Evolutionary conservation across 2,888 invertebrate genomes (phyloP), one percentile per base, ranked within the genome.

Genomic region (Apamea monoglypha): DNA sequence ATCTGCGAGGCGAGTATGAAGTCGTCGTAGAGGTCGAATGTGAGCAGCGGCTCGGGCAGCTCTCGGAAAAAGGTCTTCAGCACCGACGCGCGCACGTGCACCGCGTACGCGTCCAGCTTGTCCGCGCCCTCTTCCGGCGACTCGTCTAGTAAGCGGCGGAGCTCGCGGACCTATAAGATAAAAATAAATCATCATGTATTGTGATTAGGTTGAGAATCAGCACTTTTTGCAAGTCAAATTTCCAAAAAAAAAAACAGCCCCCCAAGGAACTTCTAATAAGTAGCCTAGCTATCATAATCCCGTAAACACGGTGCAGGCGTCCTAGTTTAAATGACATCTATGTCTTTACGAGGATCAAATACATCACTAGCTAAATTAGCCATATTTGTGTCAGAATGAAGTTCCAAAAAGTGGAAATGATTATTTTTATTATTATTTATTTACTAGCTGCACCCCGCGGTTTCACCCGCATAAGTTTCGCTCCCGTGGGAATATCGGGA

Each of bases 21-120:
- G 96, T 99, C 99, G 95, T 99, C 99, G 94, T 99, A 99, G 85
- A 98, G 98, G 93, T 99, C 99, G 96, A 98, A 99, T 74, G 99
- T 99, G 88, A 99, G 97, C 88, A 99, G 96, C 36, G 99, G 99
- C 94, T 99, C 99, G 29, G 99, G 98, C 98, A 99, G 98, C 94
- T 99, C 99, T 63, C 99, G 97, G 94, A 99, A 98, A 97, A 99
- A 99, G 88, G 97, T 97, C 96, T 99, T 99, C 81, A 99, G 97
- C 56, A 99, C 98, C 61, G 99, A 98, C 0, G 99, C 98, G 79
- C 99, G 96, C 63, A 99, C 99, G 96, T 99, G 99, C 76, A 99
- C 98, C 76, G 98, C 98, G 95, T 98, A 98, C 88, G 98, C 97
- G 85, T 98, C 98, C 92, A 98, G 98, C 90, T 98, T 97, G 80